phyloP scores from a whole-genome alignment of 2,888 invertebrate species.

The Coenonympha arcania region DNA sequence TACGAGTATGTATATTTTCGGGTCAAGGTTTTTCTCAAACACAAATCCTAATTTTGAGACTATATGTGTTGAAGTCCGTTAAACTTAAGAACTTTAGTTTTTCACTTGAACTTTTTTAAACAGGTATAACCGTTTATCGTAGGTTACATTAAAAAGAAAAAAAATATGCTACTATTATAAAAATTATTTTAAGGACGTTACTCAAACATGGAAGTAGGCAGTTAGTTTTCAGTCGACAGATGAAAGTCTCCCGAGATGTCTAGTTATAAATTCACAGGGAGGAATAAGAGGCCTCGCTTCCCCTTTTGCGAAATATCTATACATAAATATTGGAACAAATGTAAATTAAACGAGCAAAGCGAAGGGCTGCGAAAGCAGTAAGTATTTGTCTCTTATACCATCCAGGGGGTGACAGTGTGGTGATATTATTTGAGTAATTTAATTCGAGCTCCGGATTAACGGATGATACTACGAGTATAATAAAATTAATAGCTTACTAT shows the following conservation, averaged over 20 bases:
- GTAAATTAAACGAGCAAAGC: conserved; percentile 35
- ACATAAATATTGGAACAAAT: conserved; percentile 30
- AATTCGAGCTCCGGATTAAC: conserved; percentile 18
- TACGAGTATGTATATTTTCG: too few relatives aligned
- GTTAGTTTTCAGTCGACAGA: conserved; percentile 22
- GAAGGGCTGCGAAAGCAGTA: conserved; percentile 35
- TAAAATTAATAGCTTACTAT: conserved; percentile 1
- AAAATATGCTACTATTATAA: background rate
- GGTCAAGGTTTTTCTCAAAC: too few relatives aligned
- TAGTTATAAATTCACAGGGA: conserved; percentile 20
- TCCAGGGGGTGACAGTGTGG: conserved; percentile 27
- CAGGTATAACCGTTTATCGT: too few relatives aligned
- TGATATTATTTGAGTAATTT: conserved; percentile 25
- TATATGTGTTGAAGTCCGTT: too few relatives aligned
- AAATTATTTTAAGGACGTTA: conserved; percentile 3
- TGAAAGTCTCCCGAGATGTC: conserved; percentile 19
- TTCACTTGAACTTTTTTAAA: too few relatives aligned
- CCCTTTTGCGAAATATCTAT: conserved; percentile 22
- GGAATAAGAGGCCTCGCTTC: conserved; percentile 23
- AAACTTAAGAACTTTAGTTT: too few relatives aligned
- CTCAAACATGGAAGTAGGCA: conserved; percentile 1
- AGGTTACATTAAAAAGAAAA: background rate
- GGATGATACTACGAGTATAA: conserved; percentile 3
- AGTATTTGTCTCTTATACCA: conserved; percentile 34
- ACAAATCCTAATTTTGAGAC: too few relatives aligned